Evolutionary conservation across 2,113 vertebrate species (phyloP).

Genomic region (Entelurus aequoreus): DNA sequence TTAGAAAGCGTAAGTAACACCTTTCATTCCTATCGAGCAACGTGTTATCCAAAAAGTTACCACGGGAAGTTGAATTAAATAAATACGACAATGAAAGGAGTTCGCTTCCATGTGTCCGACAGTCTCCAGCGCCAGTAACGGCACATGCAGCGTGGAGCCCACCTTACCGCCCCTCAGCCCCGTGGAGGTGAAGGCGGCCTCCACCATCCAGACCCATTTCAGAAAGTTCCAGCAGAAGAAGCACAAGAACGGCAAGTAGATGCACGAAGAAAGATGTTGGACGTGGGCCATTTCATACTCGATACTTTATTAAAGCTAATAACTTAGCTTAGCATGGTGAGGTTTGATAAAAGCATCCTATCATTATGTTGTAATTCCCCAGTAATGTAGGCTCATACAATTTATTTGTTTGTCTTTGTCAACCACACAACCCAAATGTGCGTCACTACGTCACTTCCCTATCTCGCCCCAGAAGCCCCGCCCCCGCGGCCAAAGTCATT

Average conservation of each 20-base stretch:
- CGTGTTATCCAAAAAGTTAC: slow-evolving; percentile 34
- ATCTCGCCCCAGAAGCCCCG: no score
- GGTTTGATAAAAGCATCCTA: not conserved
- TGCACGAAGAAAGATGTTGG: not conserved
- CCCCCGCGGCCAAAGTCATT: no score
- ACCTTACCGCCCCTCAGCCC: slow-evolving; percentile 44
- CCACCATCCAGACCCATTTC: slow-evolving; percentile 81
- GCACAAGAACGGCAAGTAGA: slow-evolving; percentile 67
- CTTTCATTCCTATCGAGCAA: slow-evolving; percentile 11
- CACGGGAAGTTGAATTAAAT: slow-evolving; percentile 27
- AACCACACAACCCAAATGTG: no score
- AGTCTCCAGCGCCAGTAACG: slow-evolving; percentile 59
- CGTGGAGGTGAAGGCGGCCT: slow-evolving; percentile 63
- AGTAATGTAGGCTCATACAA: no score
- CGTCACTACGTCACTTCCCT: no score
- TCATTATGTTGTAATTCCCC: no score
- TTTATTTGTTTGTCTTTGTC: no score
- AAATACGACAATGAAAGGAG: slow-evolving; percentile 26
- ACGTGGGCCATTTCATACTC: slow-evolving; percentile 6
- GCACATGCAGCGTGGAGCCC: slow-evolving; percentile 21
- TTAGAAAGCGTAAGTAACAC: slow-evolving; percentile 66
- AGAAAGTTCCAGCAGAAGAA: slow-evolving; percentile 82
- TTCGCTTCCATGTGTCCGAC: slow-evolving; percentile 49
- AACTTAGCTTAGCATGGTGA: not conserved
- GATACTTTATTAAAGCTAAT: not conserved